Evolutionary conservation across 2,888 invertebrate genomes (phyloP), one percentile per base, ranked within the genome.

Genomic region (Oligia strigilis): DNA sequence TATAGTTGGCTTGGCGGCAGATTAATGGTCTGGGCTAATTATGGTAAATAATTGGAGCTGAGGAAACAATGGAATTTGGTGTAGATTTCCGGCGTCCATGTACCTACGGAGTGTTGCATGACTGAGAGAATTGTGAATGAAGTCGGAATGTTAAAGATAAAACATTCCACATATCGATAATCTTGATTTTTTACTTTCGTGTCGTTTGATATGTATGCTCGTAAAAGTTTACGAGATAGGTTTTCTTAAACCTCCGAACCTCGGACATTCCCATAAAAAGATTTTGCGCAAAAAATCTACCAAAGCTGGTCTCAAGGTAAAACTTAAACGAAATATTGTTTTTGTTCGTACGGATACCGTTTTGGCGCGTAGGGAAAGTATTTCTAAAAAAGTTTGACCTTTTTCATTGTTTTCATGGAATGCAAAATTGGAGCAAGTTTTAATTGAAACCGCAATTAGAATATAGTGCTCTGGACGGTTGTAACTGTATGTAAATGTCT

Each of bases 261-360:
- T 89, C 81, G 82, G 79, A 85, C 82, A 81, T 77, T 69, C 71
- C 81, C 77, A 82, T 83, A 87, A 85, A 86, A 88, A 79, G 77
- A 78, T 89, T 82, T 71, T 66, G 40, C 52, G 58, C 55, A 82
- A 84, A 81, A 82, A 88, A 82, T 70, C 71, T 52, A 62, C 83
- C 73, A 46, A 79, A 88, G 62, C 72, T 77, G 70, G 64, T 84
- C 76, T 81, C 84, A 81, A 88, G 84, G 87, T 84, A 78, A 77
- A 81, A 80, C 81, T 87, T 77, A 87, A 82, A 82, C 82, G 73
- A 81, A 82, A 84, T 87, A 88, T 86, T 84, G 77, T 88, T 88
- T 86, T 75, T 84, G 77, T 82, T 64, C 65, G 69, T 72, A 40
- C 43, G 52, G n/a, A 82, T 77, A 72, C 77, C 36, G 40, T 80